A percentile compares a stretch with the other conserved stretches of the same genome.
Evolutionary conservation across 1,140 invertebrate species (phyloP).

Genomic region (Papilio dardanus): DNA sequence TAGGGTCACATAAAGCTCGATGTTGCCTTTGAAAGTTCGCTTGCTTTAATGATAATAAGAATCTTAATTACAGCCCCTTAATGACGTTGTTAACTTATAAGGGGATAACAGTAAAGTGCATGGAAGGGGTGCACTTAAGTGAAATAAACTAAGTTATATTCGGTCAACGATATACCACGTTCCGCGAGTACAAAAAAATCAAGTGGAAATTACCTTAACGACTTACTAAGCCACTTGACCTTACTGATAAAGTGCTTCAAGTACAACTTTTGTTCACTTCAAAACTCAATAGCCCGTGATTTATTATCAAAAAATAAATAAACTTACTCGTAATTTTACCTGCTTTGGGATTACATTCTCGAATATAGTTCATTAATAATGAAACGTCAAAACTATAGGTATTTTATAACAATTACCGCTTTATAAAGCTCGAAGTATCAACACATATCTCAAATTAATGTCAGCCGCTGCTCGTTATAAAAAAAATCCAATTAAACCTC

Average conservation of each 20-base stretch:
- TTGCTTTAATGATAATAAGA: constrained; percentile 21
- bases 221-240: not conserved
- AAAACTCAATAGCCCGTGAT: not conserved
- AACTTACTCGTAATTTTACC: not conserved
- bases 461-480: not conserved
- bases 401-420: not conserved
- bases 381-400: not conserved
- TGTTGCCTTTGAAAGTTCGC: constrained; percentile 19
- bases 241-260: not conserved
- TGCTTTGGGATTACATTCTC: too few species aligned
- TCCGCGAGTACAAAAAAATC: not conserved
- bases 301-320: not conserved
- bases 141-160: not conserved
- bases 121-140: not conserved
- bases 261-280: not conserved
- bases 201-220: not conserved
- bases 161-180: not conserved
- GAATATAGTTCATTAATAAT: not conserved
- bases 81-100: not conserved
- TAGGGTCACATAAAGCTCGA: not conserved
- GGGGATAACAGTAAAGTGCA: not conserved
- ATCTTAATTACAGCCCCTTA: constrained; percentile 16
- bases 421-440: not conserved
- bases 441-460: not conserved
- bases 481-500: not conserved